Evolutionary conservation across 2,797 vertebrate genomes (phyloP).

Genomic region (Scyliorhinus canicula): DNA sequence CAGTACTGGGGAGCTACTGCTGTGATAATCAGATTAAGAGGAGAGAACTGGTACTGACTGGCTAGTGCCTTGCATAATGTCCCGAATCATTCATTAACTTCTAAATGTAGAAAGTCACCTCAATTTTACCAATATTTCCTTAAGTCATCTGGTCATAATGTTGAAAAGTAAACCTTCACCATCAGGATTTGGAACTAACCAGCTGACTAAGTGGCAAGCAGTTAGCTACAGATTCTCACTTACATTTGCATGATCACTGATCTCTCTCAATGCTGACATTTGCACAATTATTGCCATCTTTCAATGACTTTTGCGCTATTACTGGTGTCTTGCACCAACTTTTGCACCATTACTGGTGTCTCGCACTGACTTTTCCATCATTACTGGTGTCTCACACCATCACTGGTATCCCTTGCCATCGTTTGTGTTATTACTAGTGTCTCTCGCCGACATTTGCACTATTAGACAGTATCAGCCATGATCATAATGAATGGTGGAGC

Average conservation of each 20-base stretch:
- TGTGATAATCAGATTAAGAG: neutral
- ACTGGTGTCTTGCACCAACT: too few species aligned
- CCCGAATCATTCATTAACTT: neutral
- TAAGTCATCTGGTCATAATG: neutral
- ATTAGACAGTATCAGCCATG: too few species aligned
- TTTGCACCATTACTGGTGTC: too few species aligned
- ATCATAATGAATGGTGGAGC: too few species aligned
- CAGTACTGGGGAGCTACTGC: neutral
- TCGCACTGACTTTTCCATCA: too few species aligned
- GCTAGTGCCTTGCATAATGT: neutral
- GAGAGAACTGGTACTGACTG: neutral
- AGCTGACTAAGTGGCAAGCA: neutral
- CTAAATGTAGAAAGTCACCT: constrained; percentile 19
- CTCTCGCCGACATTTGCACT: neutral
- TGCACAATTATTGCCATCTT: neutral
- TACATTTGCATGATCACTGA: neutral
- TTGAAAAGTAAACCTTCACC: neutral
- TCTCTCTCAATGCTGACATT: too few species aligned
- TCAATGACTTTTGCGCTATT: too few species aligned
- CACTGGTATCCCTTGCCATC: too few species aligned
- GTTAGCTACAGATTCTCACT: neutral
- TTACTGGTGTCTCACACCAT: too few species aligned
- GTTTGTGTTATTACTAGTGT: too few species aligned
- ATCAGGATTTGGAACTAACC: neutral
- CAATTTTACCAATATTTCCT: neutral